These are phyloP conservation scores for Riparia riparia DNA, from an alignment of 2,113 vertebrate species.

Conservation along the genomic window DNA sequence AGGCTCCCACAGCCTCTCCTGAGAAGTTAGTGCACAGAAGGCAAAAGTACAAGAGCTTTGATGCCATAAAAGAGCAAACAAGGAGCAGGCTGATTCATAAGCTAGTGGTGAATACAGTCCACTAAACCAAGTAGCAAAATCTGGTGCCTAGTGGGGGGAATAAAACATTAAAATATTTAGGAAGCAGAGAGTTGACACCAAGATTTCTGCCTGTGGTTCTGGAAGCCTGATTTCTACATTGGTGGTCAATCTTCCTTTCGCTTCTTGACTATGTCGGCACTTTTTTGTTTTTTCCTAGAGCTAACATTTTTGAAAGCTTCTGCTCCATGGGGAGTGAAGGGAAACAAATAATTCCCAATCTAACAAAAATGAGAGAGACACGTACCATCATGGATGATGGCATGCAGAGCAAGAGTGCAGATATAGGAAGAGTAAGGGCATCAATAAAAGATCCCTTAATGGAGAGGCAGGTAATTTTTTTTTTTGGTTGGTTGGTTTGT, in stretches of 20 bases:
- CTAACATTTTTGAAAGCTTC: not conserved
- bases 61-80: not conserved
- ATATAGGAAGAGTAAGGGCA: not conserved
- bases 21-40: not conserved
- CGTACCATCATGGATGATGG: not conserved
- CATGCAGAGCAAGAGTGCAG: not conserved
- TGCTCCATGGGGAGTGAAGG: not conserved
- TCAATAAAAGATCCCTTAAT: not conserved
- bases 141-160: rapidly evolving
- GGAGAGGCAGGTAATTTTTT: not conserved
- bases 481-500: not conserved
- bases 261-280: not conserved
- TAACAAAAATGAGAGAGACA: not conserved
- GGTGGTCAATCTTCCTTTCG: not conserved
- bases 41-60: not conserved
- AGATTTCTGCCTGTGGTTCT: not conserved
- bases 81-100: not conserved
- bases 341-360: not conserved
- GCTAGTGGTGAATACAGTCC: not conserved
- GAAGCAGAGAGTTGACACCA: not conserved
- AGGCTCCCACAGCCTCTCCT: not conserved
- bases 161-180: not conserved
- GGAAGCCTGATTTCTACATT: not conserved
- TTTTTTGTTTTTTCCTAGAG: not conserved
- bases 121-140: not conserved